These are phyloP conservation scores for Vannuccia rotundouncinata DNA, from an alignment of 2,888 invertebrate species.

Conservation along the genomic window DNA sequence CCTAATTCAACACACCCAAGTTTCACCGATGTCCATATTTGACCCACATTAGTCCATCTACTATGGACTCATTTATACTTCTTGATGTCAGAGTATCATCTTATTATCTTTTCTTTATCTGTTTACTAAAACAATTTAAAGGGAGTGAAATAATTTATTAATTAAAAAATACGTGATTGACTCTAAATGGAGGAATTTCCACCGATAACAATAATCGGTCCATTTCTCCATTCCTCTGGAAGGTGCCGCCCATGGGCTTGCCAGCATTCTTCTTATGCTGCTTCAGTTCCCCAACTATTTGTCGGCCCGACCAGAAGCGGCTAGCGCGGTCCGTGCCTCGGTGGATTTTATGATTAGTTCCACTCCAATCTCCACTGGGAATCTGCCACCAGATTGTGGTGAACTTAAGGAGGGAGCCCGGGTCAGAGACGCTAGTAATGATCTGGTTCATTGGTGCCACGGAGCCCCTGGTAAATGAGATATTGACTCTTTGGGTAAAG, in stretches of 20 bases:
- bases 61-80: too few relatives aligned
- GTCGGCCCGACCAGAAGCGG: constrained; percentile 60
- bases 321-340: constrained; percentile 62
- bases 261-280: constrained; percentile 65
- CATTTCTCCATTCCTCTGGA: not conserved
- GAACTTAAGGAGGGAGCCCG: constrained; percentile 61
- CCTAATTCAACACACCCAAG: too few relatives aligned
- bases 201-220: too few relatives aligned
- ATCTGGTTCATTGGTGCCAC: constrained; percentile 79
- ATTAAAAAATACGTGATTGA: too few relatives aligned
- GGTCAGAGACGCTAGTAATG: constrained; percentile 9
- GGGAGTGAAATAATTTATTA: too few relatives aligned
- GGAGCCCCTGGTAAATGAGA: constrained; percentile 68
- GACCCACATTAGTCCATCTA: too few relatives aligned
- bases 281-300: constrained; percentile 63
- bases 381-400: constrained; percentile 70
- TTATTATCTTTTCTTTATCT: too few relatives aligned
- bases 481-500: too few relatives aligned
- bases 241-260: constrained; percentile 63
- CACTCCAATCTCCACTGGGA: constrained; percentile 66
- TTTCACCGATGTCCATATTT: too few relatives aligned
- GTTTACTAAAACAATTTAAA: too few relatives aligned
- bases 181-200: too few relatives aligned
- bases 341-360: constrained; percentile 65
- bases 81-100: too few relatives aligned